Evolutionary conservation across 2,797 vertebrate genomes (phyloP), one percentile per base, ranked within the genome.

Genomic region (Ciconia nigra): DNA sequence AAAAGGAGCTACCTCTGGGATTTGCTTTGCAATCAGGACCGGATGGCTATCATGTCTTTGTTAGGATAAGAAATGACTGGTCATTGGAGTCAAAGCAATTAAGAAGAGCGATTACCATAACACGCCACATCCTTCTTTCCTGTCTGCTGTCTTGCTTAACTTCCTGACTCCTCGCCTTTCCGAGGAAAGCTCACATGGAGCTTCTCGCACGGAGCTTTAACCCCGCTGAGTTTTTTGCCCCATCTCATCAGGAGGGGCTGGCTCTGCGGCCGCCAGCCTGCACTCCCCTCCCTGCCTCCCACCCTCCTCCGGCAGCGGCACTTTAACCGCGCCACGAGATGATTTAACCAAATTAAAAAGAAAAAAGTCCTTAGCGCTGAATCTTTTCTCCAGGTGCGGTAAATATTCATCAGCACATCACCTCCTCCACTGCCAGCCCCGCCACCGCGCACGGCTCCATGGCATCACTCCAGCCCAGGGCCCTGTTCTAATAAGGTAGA

Each of bases 401-500:
- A 96, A 95, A 90, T 97, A 95, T 76, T 96, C 94, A 95, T 84
- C 94, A 91, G 96, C n/a, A 41, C 51, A 85, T 88, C 95, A 77
- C 58, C 35, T 59, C 58, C 58, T 59, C 35, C 58, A 26, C 58
- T 6, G 15, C 35, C 35, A 12, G 57, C 57, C 57, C 57, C 11
- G 5, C n/a, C 35, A 37, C 86, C 13, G 6, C 13, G 4, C 46
- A 5, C n/a, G 5, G 78, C 61, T 91, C 94, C 17, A 4, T 20
- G 57, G 94, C 18, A 1, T 71, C 69, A 44, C 73, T 81, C 77
- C 94, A 72, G 96, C 97, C 96, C 90, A 13, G 14, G 92, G 96
- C 93, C 5, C 82, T 96, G 65, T 41, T 97, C 95, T 97, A 95
- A 96, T 90, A 96, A 97, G 87, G 95, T 61, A 92, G 93, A 90